These are phyloP conservation scores for Burhinus bistriatus DNA, from an alignment of 2,113 vertebrate species.

Conservation along the genomic window DNA sequence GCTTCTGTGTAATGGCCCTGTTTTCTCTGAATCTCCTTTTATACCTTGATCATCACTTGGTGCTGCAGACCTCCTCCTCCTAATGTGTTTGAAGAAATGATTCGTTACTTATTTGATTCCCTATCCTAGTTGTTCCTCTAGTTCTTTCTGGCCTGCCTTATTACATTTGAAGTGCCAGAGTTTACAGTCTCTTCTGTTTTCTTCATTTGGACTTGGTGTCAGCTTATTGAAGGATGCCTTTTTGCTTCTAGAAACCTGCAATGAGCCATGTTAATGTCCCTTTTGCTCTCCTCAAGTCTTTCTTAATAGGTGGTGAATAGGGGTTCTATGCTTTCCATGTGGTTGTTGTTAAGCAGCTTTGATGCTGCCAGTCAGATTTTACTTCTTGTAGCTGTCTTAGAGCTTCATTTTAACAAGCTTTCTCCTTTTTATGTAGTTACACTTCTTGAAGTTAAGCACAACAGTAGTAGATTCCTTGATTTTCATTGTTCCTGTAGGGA, in stretches of 20 bases:
- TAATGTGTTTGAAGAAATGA: slow-evolving; percentile 26
- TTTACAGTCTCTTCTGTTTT: slow-evolving; percentile 22
- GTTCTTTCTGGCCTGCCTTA: slow-evolving; percentile 16
- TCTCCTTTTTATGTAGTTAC: neutral
- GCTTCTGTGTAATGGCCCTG: neutral
- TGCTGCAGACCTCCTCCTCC: neutral
- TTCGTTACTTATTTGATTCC: slow-evolving; percentile 1
- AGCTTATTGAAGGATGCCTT: slow-evolving; percentile 2
- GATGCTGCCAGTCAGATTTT: slow-evolving; percentile 12
- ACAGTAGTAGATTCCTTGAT: neutral
- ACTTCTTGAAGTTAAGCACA: neutral
- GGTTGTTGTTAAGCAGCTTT: slow-evolving; percentile 1
- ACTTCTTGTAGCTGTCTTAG: neutral
- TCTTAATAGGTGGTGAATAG: neutral
- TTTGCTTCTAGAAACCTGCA: neutral
- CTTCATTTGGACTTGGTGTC: neutral
- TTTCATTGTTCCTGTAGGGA: neutral
- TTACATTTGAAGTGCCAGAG: neutral
- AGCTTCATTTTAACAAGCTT: slow-evolving; percentile 5
- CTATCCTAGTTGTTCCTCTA: neutral
- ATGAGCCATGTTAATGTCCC: neutral
- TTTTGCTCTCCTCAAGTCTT: slow-evolving; percentile 1
- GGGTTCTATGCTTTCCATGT: neutral
- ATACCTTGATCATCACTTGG: neutral
- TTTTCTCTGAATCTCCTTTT: slow-evolving; percentile 9